A percentile compares a stretch with the other conserved stretches of the same genome.
Conservation (phyloP, 2,888 invertebrate genomes). For the Cantharis lateralis region DNA sequence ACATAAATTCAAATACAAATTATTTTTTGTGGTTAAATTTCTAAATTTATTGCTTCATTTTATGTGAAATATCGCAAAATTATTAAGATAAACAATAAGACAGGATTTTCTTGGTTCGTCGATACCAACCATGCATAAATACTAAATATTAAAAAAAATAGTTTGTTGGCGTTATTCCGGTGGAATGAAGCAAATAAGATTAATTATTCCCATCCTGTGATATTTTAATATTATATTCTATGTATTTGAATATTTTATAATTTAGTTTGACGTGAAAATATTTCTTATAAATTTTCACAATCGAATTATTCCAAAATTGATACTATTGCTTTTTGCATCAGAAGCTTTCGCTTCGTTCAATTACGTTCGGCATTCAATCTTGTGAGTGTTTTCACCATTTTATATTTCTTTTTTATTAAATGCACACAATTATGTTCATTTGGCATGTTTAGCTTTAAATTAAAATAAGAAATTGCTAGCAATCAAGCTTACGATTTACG, state of each 20-base stretch:
- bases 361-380: background rate
- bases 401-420: background rate
- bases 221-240: background rate
- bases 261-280: background rate
- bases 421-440: background rate
- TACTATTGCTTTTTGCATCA: background rate
- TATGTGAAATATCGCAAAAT: too few relatives aligned
- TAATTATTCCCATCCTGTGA: background rate
- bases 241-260: background rate
- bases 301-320: background rate
- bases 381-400: background rate
- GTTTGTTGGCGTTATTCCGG: too few relatives aligned
- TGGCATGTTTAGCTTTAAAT: background rate
- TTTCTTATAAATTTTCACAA: background rate
- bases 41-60: constrained; percentile 4
- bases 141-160: background rate
- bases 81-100: background rate
- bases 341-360: background rate
- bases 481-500: too few relatives aligned
- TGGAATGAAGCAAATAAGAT: background rate
- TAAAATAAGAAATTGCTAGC: background rate
- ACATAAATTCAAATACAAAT: constrained; percentile 5
- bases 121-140: background rate
- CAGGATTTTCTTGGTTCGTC: too few relatives aligned
- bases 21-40: constrained; percentile 11